phyloP scores from a whole-genome alignment of 2,888 invertebrate species.

The Abscondita cerata region DNA sequence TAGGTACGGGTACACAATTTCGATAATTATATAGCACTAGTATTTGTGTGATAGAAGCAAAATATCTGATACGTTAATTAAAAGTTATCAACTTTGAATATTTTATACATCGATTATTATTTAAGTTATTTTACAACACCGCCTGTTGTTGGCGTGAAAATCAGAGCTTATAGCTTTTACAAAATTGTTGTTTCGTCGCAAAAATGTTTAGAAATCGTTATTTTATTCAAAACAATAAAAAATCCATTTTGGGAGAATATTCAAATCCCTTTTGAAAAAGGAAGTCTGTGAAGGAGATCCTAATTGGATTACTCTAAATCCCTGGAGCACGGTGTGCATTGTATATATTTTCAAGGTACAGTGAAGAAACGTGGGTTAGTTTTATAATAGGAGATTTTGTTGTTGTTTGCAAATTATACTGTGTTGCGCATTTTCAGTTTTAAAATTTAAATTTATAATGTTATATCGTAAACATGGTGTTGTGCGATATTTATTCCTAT shows the following conservation, averaged over 20 bases:
- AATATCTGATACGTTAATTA: no score
- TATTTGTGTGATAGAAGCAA: no score
- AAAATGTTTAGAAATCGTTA: slow-evolving; percentile 25
- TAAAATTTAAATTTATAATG: slow-evolving; percentile 3
- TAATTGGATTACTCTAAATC: slow-evolving; percentile 34
- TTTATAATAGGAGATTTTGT: slow-evolving; percentile 30
- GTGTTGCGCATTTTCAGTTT: slow-evolving; percentile 15
- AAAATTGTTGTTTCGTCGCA: no score
- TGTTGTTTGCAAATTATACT: slow-evolving; percentile 28
- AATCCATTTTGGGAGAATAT: slow-evolving; percentile 28
- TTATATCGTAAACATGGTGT: no score
- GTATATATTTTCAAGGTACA: slow-evolving; percentile 28
- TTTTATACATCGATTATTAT: no score
- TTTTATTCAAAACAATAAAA: slow-evolving; percentile 30
- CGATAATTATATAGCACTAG: no score
- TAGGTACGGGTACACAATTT: no score
- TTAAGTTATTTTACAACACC: no score
- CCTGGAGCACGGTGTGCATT: slow-evolving; percentile 29
- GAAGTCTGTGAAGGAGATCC: slow-evolving; percentile 29
- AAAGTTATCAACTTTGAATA: no score
- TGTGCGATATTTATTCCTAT: no score
- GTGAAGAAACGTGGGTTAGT: slow-evolving; percentile 31
- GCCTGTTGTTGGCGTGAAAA: no score
- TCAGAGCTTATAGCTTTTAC: no score
- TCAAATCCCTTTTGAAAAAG: slow-evolving; percentile 33